These are phyloP conservation scores for Autographa pulchrina DNA, from an alignment of 2,888 invertebrate genomes.

Conservation along the genomic window DNA sequence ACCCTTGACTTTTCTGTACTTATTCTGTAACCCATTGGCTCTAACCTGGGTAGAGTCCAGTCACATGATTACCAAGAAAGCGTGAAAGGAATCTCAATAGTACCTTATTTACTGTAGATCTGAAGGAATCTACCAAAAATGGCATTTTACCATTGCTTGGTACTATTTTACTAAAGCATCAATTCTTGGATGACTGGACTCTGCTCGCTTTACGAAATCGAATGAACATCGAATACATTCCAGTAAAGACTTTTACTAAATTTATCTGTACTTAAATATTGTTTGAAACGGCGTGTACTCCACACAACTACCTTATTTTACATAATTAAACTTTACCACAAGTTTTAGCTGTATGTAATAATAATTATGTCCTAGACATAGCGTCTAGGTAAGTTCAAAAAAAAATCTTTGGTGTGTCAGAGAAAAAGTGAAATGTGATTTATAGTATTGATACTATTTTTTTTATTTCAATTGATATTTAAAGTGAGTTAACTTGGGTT, in stretches of 20 bases:
- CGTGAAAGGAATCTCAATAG: neutral
- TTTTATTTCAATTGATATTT: no score
- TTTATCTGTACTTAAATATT: slow-evolving; percentile 9
- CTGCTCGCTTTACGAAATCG: slow-evolving; percentile 39
- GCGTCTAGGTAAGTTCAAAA: no score
- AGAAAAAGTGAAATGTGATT: no score
- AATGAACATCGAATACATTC: slow-evolving; percentile 78
- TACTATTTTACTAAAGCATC: neutral
- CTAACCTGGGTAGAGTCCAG: neutral
- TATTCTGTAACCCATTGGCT: slow-evolving; percentile 7
- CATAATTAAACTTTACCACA: no score
- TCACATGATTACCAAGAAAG: neutral
- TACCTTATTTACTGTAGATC: neutral
- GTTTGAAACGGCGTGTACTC: slow-evolving; percentile 13
- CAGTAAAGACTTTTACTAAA: slow-evolving; percentile 54
- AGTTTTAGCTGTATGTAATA: no score
- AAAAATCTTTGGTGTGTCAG: no score
- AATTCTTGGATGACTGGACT: neutral
- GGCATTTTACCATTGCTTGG: neutral
- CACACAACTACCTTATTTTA: neutral
- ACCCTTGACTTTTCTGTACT: slow-evolving; percentile 12
- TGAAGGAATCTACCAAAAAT: neutral
- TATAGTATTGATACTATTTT: no score
- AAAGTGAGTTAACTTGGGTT: neutral
- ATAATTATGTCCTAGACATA: no score